Evolutionary conservation across 2,797 vertebrate species (phyloP), one percentile per base, ranked within the genome.

Genomic region (Telmatherina bonti): DNA sequence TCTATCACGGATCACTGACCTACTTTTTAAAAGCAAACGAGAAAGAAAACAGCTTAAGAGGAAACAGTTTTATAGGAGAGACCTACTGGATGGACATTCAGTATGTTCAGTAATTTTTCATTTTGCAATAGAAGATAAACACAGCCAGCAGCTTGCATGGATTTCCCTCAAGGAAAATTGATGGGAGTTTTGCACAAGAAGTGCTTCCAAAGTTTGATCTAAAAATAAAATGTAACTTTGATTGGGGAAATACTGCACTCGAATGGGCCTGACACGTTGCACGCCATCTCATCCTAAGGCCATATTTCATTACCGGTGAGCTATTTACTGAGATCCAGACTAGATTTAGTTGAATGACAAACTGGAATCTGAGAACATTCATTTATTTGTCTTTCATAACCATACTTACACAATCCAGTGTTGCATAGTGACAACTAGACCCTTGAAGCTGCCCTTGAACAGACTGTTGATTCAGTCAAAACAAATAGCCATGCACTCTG

Each of bases 1-100:
- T 77, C 55, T 43, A 72, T 73, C 67, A 62, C 53, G 31, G 69
- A 77, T 72, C 71, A 75, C 49, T 78, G 86, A 82, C 77, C 76
- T 75, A 85, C 76, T 84, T 51, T 4, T 85, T 69, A 35, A 69
- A 30, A 51, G 59, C 11, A 47, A 26, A 24, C 54, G 35, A 49
- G n/a, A 54, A 64, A 15, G 33, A 27, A 26, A 35, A 72, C 68
- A 52, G 43, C 56, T 18, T n/a, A 52, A 63, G 24, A 38, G 11
- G 55, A 70, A 27, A 57, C 18, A 72, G 3, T 41, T 38, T 66
- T 55, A 36, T 66, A 49, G 9, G 35, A 60, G 41, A 13, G 35
- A 65, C 12, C 6, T 10, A 56, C 30, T 31, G 30, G 68, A 1
- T 41, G 26, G 3, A 38, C 36, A 15, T 38, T 13, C 36, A 38